Base-by-base conservation (phyloP, 2,888 invertebrate species). In the Troides oblongomaculatus region DNA sequence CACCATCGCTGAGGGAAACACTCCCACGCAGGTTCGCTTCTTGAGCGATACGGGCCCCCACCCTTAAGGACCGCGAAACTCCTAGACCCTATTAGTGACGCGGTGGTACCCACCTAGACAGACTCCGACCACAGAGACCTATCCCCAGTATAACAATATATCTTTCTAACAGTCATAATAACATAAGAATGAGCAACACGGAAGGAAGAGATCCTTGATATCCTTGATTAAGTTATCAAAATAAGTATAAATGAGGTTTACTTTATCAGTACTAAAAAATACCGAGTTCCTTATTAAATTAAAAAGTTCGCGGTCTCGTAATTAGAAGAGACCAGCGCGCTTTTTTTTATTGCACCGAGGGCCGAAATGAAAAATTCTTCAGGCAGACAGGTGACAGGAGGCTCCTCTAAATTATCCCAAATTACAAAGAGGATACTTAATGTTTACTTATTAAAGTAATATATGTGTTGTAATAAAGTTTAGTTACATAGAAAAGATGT, bases 341-440 rank as follows among this genome's bases (percentile, higher is more conserved):
- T 53, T 66, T 50, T 21, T 72, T 71, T 73, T 74, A 74, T 74
- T 74, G 62, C 39, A 39, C 69, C 66, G 72, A 62, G 76, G 72
- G 72, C 69, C 72, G 65, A 77, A 84, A 84, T 83, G 81, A 84
- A 72, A 84, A 81, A 82, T 84, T 81, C 83, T 78, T 72, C 70
- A 70, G 76, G 74, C 75, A 69, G 74, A 67, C 75, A 72, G 73
- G 76, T 77, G 77, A 77, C 75, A 75, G 73, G 56, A 62, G 70
- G 73, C 50, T 14, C 30, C 21, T 65, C 21, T 17, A n/a, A 59
- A 2, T 59, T 59, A 30, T 6, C 30, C 60, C 36, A 25, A 36
- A 60, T 60, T 17, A 57, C 50, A 8, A 39, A 39, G 8, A 8
- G 39, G 7, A 10, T 10, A 39, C 39, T 39, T 39, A 30, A 30